Evolutionary conservation across 2,888 invertebrate genomes (phyloP).

Genomic region (Pseudoips prasinana): DNA sequence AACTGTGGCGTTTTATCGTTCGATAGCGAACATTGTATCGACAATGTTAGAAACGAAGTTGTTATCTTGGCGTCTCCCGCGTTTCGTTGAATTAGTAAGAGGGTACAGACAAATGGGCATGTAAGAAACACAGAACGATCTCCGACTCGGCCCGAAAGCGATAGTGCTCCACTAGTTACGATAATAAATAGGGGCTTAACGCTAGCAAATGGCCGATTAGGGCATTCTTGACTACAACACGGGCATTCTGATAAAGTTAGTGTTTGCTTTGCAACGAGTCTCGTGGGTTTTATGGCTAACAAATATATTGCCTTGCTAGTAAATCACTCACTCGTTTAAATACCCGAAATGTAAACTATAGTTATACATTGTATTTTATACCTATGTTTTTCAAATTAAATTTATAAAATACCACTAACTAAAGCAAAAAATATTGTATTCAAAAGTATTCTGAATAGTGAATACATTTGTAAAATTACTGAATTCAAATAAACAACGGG

Average conservation of each 20-base stretch:
- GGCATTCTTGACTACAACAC: slow-evolving; percentile 71
- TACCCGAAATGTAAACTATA: too few species aligned
- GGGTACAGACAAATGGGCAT: slow-evolving; percentile 65
- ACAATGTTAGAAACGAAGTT: slow-evolving; percentile 53
- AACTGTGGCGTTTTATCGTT: slow-evolving; percentile 21
- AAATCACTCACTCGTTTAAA: slow-evolving; percentile 49
- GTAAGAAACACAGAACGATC: slow-evolving; percentile 64
- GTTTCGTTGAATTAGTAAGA: slow-evolving; percentile 73
- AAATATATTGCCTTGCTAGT: slow-evolving; percentile 53
- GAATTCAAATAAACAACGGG: too few species aligned
- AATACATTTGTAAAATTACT: too few species aligned
- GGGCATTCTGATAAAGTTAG: slow-evolving; percentile 73
- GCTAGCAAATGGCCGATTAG: slow-evolving; percentile 71
- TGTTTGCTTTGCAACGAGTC: slow-evolving; percentile 66
- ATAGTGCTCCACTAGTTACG: slow-evolving; percentile 73
- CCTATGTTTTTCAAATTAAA: too few species aligned
- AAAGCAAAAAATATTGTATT: too few species aligned
- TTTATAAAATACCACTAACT: too few species aligned
- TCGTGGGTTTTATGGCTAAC: slow-evolving; percentile 57
- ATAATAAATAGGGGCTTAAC: slow-evolving; percentile 72
- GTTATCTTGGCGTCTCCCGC: slow-evolving; percentile 61
- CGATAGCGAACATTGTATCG: slow-evolving; percentile 44
- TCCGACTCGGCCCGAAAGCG: slow-evolving; percentile 59
- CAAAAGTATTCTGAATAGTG: too few species aligned
- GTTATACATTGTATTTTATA: too few species aligned